Conservation (phyloP, 2,888 invertebrate genomes). For the Melikaiella ostensackeni region DNA sequence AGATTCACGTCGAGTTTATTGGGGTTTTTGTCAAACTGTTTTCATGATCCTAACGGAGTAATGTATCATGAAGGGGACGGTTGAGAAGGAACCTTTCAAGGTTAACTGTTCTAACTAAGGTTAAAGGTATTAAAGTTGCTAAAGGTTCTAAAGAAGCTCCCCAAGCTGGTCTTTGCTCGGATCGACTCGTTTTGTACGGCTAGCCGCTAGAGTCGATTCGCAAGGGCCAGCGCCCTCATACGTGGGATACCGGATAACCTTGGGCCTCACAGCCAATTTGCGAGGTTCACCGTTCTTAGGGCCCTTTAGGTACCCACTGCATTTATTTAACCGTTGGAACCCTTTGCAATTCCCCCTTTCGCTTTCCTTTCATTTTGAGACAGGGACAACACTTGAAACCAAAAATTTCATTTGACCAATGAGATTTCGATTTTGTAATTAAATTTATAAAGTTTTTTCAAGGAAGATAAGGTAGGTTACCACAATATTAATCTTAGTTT, state of each 20-base stretch:
- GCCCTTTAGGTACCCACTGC: constrained; percentile 47
- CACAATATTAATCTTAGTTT: not conserved
- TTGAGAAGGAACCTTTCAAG: not conserved
- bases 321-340: constrained; percentile 33
- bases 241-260: constrained; percentile 75
- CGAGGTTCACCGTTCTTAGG: constrained; percentile 58
- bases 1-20: constrained; percentile 29
- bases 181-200: constrained; percentile 9
- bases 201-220: constrained; percentile 39
- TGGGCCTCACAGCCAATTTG: constrained; percentile 74
- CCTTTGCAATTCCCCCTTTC: not conserved
- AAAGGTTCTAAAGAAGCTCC: not conserved
- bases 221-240: constrained; percentile 73
- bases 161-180: constrained; percentile 6
- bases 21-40: constrained; percentile 15
- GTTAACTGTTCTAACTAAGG: not conserved
- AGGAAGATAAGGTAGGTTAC: not conserved
- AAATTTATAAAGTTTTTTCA: not conserved
- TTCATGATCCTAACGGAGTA: not conserved
- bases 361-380: not conserved
- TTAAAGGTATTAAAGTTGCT: not conserved
- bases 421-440: not conserved
- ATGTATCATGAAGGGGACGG: not conserved
- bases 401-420: not conserved
- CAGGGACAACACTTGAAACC: not conserved